Evolutionary conservation across 2,797 vertebrate species (phyloP).

Genomic region (Sebastes cheni): DNA sequence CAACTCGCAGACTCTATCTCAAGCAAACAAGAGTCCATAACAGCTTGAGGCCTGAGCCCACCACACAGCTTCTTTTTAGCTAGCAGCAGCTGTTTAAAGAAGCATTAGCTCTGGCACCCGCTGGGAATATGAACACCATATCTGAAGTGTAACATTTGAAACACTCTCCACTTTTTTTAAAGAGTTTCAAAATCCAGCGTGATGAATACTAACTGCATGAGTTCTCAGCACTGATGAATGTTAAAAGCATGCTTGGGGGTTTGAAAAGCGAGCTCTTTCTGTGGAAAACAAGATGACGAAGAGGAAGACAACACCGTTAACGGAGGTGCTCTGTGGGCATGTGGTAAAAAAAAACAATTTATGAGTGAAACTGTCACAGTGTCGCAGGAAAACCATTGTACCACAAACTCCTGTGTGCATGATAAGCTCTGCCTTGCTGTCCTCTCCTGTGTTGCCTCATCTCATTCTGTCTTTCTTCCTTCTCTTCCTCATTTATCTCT

Average conservation of each 20-base stretch:
- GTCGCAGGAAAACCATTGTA: background rate
- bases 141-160: slow-evolving; percentile 23
- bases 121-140: slow-evolving; percentile 26
- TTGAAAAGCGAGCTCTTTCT: background rate
- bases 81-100: slow-evolving; percentile 35
- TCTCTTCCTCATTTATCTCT: slow-evolving; percentile 22
- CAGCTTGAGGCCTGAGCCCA: slow-evolving; percentile 4
- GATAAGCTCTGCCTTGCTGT: background rate
- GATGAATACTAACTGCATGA: slow-evolving; percentile 7
- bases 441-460: background rate
- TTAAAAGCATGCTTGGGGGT: background rate
- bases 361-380: too few relatives aligned
- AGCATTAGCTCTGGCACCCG: slow-evolving; percentile 12
- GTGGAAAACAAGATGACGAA: slow-evolving; percentile 12
- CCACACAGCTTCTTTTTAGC: slow-evolving; percentile 14
- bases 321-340: background rate
- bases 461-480: background rate
- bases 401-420: background rate
- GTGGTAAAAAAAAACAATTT: background rate
- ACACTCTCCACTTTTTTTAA: background rate
- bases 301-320: background rate
- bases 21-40: background rate
- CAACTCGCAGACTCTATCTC: background rate
- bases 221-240: background rate
- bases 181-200: background rate